A percentile compares a stretch with the other conserved stretches of the same genome.
These are phyloP conservation scores for Rhyzopertha dominica DNA, from an alignment of 1,140 invertebrate genomes.

Conservation along the genomic window DNA sequence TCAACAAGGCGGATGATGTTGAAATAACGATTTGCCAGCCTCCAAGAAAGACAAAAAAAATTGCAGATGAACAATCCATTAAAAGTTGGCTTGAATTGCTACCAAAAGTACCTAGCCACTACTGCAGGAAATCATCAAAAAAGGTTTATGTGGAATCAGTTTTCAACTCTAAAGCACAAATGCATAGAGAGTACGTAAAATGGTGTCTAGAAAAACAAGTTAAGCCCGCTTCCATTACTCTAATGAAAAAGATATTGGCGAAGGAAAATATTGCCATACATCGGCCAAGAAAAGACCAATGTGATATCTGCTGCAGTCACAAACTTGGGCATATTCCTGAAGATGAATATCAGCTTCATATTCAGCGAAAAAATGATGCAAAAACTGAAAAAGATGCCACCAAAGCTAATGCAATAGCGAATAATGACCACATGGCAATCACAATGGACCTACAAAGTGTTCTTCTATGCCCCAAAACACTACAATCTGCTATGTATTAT, in stretches of 20 bases:
- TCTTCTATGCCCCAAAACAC: conserved; percentile 8
- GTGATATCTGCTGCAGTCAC: conserved; percentile 9
- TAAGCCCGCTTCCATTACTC: too few relatives aligned
- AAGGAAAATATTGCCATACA: conserved; percentile 13
- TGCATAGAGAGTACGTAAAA: conserved; percentile 3
- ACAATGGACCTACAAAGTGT: conserved; percentile 6
- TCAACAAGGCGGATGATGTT: too few relatives aligned
- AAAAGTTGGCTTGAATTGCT: background rate
- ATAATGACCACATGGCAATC: too few relatives aligned
- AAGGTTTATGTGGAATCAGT: conserved; percentile 1
- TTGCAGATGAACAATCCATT: background rate
- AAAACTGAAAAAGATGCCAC: conserved; percentile 10
- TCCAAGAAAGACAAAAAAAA: too few relatives aligned
- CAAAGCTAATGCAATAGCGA: too few relatives aligned
- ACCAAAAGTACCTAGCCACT: conserved; percentile 2
- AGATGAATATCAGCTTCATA: conserved; percentile 9
- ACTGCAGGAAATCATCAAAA: background rate
- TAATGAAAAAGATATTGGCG: conserved; percentile 4
- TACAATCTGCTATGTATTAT: conserved; percentile 26
- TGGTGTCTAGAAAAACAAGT: conserved; percentile 6
- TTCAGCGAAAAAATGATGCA: conserved; percentile 7
- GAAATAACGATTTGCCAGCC: too few relatives aligned
- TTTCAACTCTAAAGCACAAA: background rate
- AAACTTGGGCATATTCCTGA: conserved; percentile 1
- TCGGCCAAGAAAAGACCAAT: conserved; percentile 12